These are phyloP conservation scores for Dendrocincla fuliginosa DNA, from an alignment of 2,797 vertebrate genomes.

Conservation along the genomic window DNA sequence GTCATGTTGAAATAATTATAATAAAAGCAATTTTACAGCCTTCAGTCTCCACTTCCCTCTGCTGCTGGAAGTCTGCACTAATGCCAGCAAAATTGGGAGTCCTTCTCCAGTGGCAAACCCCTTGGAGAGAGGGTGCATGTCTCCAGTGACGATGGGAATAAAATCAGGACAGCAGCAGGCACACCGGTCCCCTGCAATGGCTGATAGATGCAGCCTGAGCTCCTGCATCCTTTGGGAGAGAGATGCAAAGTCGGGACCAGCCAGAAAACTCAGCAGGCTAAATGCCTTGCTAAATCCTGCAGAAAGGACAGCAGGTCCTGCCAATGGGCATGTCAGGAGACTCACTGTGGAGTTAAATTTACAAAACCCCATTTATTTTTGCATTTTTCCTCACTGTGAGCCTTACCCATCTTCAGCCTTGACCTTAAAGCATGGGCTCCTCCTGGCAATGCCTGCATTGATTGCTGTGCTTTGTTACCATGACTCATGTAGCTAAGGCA, in stretches of 20 bases:
- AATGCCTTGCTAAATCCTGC: not conserved
- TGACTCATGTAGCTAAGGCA: conserved; percentile 38
- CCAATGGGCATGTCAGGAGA: rapidly evolving
- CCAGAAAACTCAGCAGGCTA: not conserved
- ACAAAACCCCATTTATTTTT: rapidly evolving
- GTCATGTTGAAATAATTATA: not conserved
- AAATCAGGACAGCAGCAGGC: not conserved
- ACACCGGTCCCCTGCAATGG: not conserved
- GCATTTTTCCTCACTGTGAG: not conserved
- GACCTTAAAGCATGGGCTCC: not conserved
- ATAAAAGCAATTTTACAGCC: not conserved
- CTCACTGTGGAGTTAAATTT: not conserved
- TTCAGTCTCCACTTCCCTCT: not conserved
- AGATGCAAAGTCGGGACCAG: rapidly evolving
- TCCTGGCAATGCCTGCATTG: not conserved
- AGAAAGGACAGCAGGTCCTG: not conserved
- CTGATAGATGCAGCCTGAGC: not conserved
- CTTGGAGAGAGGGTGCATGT: rapidly evolving
- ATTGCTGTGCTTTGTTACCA: not conserved
- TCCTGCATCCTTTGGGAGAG: not conserved
- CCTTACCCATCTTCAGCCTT: not conserved
- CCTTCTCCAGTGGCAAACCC: not conserved
- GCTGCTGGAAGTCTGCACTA: not conserved
- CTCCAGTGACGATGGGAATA: not conserved
- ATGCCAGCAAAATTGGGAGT: rapidly evolving